Conservation (phyloP, 2,113 vertebrate species). For the Drymodes brunneopygia region DNA sequence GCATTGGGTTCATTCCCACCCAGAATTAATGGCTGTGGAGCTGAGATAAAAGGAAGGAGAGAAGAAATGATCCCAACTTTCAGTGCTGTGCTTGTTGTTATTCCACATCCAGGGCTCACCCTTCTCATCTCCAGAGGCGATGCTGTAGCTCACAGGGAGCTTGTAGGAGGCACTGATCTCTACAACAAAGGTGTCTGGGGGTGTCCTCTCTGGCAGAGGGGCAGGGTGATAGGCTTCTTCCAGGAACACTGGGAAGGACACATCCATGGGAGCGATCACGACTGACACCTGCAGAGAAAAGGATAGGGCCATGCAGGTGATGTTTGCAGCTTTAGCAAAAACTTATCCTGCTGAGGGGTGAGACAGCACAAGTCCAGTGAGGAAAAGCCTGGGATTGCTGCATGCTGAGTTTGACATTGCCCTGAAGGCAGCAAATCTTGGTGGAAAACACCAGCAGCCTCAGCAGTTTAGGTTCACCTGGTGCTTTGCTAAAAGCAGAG, state of each 20-base stretch:
- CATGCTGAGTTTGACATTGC: neutral
- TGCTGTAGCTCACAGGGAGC: conserved; percentile 13
- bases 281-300: conserved; percentile 37
- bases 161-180: neutral
- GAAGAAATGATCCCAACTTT: neutral
- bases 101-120: neutral
- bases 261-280: neutral
- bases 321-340: neutral
- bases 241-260: conserved; percentile 11
- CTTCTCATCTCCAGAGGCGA: neutral
- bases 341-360: neutral
- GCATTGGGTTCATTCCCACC: neutral
- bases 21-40: neutral
- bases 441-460: neutral
- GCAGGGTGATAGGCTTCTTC: conserved; percentile 14
- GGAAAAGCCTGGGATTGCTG: neutral
- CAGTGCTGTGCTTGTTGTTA: neutral
- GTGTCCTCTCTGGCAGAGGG: conserved; percentile 5
- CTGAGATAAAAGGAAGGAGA: neutral
- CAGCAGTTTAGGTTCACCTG: neutral
- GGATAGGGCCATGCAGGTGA: neutral
- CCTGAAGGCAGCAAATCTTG: neutral
- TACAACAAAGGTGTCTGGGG: neutral
- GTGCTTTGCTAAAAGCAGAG: neutral
- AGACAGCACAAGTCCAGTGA: neutral